Evolutionary conservation across 1,140 invertebrate species (phyloP), one percentile per base, ranked within the genome.

Genomic region (Bilobella aurantiaca): DNA sequence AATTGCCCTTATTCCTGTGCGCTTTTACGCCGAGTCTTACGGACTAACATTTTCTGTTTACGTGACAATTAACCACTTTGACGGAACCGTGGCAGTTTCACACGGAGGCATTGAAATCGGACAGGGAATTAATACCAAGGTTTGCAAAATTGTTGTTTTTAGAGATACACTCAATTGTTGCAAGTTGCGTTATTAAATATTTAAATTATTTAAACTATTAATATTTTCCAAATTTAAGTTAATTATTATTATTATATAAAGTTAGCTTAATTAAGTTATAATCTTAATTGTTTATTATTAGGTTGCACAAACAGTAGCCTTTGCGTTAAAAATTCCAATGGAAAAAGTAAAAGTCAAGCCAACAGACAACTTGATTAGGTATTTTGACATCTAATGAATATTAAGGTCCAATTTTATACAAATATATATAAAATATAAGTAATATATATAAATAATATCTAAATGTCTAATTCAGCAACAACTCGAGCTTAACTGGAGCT

Each of bases 121-220:
- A 12, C 90, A 93, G 81, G 90, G 91, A 1, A 84, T 93, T 53
- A 89, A 86, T 66, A 85, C 83, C 0, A 86, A 85, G 79, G 83
- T 84, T 14, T 84, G 85, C 21, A 90, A 75, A 57, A n/a, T n/a
- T n/a, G n/a, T n/a, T n/a, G n/a, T n/a, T n/a, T n/a, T n/a, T n/a
- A n/a, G n/a, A n/a, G n/a, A n/a, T n/a, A n/a, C n/a, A n/a, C n/a
- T n/a, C n/a, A n/a, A n/a, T n/a, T n/a, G n/a, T n/a, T n/a, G n/a
- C n/a, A n/a, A n/a, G n/a, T n/a, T n/a, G n/a, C n/a, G n/a, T n/a
- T n/a, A n/a, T n/a, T n/a, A n/a, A n/a, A n/a, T n/a, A n/a, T n/a
- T n/a, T n/a, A n/a, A n/a, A n/a, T n/a, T n/a, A n/a, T n/a, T n/a
- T n/a, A n/a, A n/a, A n/a, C n/a, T n/a, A n/a, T n/a, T n/a, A n/a